These are phyloP conservation scores for Nothobranchius kuhntae DNA, from an alignment of 2,113 vertebrate genomes.

Conservation along the genomic window DNA sequence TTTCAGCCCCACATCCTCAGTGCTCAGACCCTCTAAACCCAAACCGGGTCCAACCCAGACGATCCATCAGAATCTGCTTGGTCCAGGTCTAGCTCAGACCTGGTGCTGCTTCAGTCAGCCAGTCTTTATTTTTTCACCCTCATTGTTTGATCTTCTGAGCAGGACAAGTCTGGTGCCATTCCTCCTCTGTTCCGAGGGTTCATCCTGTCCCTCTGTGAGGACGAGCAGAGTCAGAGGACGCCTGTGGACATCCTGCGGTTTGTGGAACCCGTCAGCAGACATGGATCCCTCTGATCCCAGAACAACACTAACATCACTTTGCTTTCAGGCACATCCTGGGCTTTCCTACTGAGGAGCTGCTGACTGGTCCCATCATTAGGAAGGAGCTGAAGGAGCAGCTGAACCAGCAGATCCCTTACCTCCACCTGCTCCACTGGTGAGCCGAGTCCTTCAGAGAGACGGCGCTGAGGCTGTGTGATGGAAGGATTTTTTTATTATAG, in stretches of 20 bases:
- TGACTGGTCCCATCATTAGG: slow-evolving; percentile 78
- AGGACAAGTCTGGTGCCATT: slow-evolving; percentile 82
- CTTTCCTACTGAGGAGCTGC: slow-evolving; percentile 83
- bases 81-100: not conserved
- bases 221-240: slow-evolving; percentile 70
- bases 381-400: slow-evolving; percentile 82
- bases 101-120: not conserved
- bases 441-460: not conserved
- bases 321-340: slow-evolving; percentile 85
- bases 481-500: no score
- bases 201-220: slow-evolving; percentile 86
- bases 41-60: no score
- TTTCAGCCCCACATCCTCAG: no score
- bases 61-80: no score
- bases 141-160: slow-evolving; percentile 5
- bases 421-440: slow-evolving; percentile 93
- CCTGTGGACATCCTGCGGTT: slow-evolving; percentile 86
- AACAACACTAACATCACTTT: not conserved
- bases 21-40: no score
- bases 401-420: slow-evolving; percentile 83
- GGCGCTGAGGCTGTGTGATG: no score
- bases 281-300: not conserved
- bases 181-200: slow-evolving; percentile 86
- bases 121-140: not conserved
- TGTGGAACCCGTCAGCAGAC: not conserved